These are phyloP conservation scores for Microdon myrmicae DNA, from an alignment of 2,888 invertebrate species.

Conservation along the genomic window DNA sequence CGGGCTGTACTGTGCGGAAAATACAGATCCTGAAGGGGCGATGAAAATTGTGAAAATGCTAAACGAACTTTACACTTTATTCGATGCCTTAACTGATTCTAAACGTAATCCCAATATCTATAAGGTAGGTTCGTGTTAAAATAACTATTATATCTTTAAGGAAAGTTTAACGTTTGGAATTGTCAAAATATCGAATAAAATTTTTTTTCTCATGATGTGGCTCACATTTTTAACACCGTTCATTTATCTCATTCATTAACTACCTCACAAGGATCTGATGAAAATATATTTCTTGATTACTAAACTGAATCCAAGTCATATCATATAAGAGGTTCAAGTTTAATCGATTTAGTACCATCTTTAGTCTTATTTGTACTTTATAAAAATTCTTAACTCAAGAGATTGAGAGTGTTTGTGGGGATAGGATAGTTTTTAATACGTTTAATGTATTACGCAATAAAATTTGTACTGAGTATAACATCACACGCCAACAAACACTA, in stretches of 20 bases:
- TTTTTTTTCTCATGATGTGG: background rate
- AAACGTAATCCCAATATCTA: conserved; percentile 93
- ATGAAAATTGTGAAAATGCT: conserved; percentile 96
- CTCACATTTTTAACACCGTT: background rate
- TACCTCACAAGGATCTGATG: background rate
- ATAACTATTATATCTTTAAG: background rate
- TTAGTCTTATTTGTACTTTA: too few species aligned
- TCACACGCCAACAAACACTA: too few species aligned
- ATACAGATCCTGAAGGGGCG: conserved; percentile 91
- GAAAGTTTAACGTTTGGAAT: too few species aligned
- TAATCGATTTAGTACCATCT: too few species aligned
- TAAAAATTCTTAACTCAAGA: too few species aligned
- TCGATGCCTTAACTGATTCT: conserved; percentile 92
- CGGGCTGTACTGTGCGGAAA: conserved; percentile 86
- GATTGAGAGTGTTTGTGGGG: too few species aligned
- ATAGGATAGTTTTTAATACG: too few species aligned
- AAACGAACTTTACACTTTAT: conserved; percentile 92
- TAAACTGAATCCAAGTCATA: too few species aligned
- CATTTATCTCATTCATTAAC: background rate
- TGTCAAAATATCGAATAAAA: background rate
- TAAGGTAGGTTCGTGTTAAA: conserved; percentile 74
- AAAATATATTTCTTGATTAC: conserved; percentile 1
- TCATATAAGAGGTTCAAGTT: too few species aligned
- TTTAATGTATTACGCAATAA: too few species aligned
- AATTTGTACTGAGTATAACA: too few species aligned